phyloP scores from a whole-genome alignment of 2,888 invertebrate genomes.

The Oligia fasciuncula region DNA sequence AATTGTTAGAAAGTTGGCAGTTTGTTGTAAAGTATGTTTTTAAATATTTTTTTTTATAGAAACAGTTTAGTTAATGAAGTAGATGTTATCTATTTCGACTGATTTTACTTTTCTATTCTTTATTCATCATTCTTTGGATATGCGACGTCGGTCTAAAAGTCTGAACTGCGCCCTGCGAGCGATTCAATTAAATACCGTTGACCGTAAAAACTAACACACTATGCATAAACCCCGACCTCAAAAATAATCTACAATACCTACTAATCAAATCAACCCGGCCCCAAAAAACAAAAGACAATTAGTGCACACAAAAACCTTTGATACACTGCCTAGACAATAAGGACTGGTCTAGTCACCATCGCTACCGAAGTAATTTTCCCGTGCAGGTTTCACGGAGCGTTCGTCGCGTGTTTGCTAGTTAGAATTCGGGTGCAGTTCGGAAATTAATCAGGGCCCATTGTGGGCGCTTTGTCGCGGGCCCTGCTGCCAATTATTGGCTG shows the following conservation, averaged over 20 bases:
- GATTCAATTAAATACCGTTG: too few relatives aligned
- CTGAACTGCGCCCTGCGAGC: neutral
- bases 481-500: slow-evolving; percentile 88
- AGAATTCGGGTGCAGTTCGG: slow-evolving; percentile 89
- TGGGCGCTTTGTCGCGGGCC: slow-evolving; percentile 88
- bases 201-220: neutral
- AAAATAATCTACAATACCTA: neutral
- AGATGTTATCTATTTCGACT: neutral
- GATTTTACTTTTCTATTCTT: neutral
- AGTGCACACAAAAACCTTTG: slow-evolving; percentile 58
- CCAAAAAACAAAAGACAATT: slow-evolving; percentile 30
- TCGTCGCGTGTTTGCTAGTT: slow-evolving; percentile 87
- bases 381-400: slow-evolving; percentile 77
- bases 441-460: slow-evolving; percentile 89
- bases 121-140: neutral
- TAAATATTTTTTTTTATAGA: neutral
- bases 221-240: neutral
- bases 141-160: too few relatives aligned
- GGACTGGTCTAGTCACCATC: slow-evolving; percentile 64
- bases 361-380: slow-evolving; percentile 81
- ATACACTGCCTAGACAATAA: slow-evolving; percentile 59
- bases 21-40: neutral
- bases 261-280: neutral
- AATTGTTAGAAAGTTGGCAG: neutral
- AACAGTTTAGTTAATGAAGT: neutral